Base-by-base conservation (phyloP, 2,797 vertebrate species). In the Pangasius djambal region DNA sequence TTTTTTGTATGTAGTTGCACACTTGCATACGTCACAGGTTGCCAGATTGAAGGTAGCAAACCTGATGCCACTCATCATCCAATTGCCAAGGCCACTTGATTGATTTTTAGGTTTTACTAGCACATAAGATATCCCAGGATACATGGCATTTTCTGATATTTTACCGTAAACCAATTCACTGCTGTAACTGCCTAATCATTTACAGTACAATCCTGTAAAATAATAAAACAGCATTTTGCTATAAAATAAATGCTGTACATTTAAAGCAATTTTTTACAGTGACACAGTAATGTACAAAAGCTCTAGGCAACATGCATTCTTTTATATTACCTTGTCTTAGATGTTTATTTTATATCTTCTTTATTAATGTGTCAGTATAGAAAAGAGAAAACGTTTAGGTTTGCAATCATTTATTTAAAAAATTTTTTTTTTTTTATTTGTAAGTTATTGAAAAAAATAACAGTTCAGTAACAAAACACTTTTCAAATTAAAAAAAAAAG, bases 1-100 rank as follows among this genome's bases (percentile, higher is more conserved):
- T 83, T 40, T 15, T 57, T 3, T 18, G 34, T 34, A 2, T 79
- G 40, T 67, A 25, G 28, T 10, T 69, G 40, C 20, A 1, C 5
- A n/a, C 22, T 40, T 67, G 40, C 7, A 3, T 31, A 31, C 1
- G 59, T 84, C 40, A 65, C 61, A 44, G 61, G 61, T 67, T 84
- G 83, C 28, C 83, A 84, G 83, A 84, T 83, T 44, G 59, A 83
- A 40, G 20, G 3, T 31, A 50, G 28, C 34, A n/a, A 48, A n/a
- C 59, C 15, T 2, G 20, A 63, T 44, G 40, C 15, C 25, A 25
- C 18, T 4, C 12, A 52, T 77, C 22, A n/a, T 77, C 74, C 5
- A 8, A 15, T 13, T 77, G 18, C 70, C 10, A 37, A 20, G 34
- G 31, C 18, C 7, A 40, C 18, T 37, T 72, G 69, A 74, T 10